Conservation (phyloP, 2,888 invertebrate genomes). For the Polydesmus complanatus region DNA sequence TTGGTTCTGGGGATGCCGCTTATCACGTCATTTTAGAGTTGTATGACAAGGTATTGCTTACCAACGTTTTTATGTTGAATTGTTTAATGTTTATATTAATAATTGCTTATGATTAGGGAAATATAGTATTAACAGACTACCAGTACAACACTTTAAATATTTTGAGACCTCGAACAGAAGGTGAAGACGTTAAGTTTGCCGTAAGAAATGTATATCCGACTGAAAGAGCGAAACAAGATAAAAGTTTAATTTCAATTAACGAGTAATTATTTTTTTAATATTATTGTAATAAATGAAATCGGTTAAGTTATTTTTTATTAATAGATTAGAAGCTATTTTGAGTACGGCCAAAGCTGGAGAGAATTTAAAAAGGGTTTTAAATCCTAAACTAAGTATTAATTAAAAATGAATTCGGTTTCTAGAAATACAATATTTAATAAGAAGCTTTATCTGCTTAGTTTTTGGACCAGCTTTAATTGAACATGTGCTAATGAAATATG, state of each 20-base stretch:
- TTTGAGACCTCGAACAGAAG: slow-evolving; percentile 80
- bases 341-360: slow-evolving; percentile 54
- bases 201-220: slow-evolving; percentile 83
- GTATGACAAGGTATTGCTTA: slow-evolving; percentile 50
- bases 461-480: slow-evolving; percentile 86
- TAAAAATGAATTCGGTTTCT: no score
- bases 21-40: slow-evolving; percentile 91
- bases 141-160: slow-evolving; percentile 82
- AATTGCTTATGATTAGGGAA: slow-evolving; percentile 48
- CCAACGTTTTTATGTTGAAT: neutral
- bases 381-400: slow-evolving; percentile 54
- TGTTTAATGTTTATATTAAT: neutral
- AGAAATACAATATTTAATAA: no score
- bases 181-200: slow-evolving; percentile 74
- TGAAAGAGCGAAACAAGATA: slow-evolving; percentile 51
- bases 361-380: slow-evolving; percentile 62
- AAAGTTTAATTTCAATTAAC: neutral
- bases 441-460: slow-evolving; percentile 42
- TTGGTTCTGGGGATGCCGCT: slow-evolving; percentile 82
- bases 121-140: slow-evolving; percentile 83
- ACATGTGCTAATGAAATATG: slow-evolving; percentile 62
- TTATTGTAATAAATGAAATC: neutral
- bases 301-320: neutral
- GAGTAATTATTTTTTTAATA: slow-evolving; percentile 3
- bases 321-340: slow-evolving; percentile 37